Percentiles rank a stretch among this genome's conserved stretches.
Conservation (phyloP, 2,113 vertebrate species). For the Gymnarchus niloticus region DNA sequence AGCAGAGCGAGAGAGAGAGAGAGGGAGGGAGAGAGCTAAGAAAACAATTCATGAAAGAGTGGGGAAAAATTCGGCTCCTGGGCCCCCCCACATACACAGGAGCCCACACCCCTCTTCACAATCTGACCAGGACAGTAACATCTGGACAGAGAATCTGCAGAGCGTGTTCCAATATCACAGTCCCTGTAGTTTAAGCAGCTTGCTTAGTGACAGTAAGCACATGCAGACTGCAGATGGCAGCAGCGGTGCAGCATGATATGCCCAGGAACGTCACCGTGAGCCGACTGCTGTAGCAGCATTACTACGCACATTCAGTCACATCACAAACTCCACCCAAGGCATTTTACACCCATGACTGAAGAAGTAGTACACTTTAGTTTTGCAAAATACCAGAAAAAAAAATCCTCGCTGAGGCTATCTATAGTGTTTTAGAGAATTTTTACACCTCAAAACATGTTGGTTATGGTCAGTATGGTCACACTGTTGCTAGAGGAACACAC, state of each 20-base stretch:
- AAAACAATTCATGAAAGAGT: slow-evolving; percentile 1
- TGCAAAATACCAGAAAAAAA: not conserved
- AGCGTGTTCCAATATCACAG: too few relatives aligned
- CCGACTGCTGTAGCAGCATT: not conserved
- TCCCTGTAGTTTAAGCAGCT: not conserved
- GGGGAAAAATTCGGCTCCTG: not conserved
- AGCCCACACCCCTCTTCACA: not conserved
- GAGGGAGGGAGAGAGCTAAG: slow-evolving; percentile 40
- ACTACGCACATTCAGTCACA: not conserved
- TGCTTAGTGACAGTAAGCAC: not conserved
- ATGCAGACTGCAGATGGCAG: slow-evolving; percentile 52
- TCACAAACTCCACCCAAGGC: not conserved
- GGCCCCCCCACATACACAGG: not conserved
- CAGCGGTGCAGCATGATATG: slow-evolving; percentile 34
- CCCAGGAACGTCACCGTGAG: not conserved
- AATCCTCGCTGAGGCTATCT: not conserved
- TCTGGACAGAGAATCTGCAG: not conserved
- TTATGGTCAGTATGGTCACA: not conserved
- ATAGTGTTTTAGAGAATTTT: not conserved
- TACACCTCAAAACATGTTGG: not conserved
- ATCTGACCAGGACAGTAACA: not conserved
- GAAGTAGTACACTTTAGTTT: not conserved
- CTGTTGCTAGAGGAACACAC: not conserved
- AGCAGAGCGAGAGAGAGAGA: slow-evolving; percentile 43
- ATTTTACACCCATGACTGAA: not conserved